A percentile compares a stretch with the other conserved stretches of the same genome.
These are phyloP conservation scores for Asarcornis scutulata DNA, from an alignment of 2,113 vertebrate genomes.

Conservation along the genomic window DNA sequence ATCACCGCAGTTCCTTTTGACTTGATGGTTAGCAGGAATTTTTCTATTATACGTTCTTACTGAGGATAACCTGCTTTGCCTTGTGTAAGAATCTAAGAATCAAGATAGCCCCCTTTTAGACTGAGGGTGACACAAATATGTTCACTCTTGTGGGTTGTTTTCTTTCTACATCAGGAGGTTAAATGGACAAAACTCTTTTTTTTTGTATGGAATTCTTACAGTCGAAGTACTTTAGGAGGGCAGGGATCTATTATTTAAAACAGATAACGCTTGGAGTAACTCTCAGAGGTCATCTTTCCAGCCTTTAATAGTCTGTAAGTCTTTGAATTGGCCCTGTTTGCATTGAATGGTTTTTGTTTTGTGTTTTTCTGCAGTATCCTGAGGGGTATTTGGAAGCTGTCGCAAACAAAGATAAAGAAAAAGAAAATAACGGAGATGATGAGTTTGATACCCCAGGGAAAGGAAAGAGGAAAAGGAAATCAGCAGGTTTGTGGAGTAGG, in stretches of 20 bases:
- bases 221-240: neutral
- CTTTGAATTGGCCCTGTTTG: neutral
- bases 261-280: neutral
- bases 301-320: neutral
- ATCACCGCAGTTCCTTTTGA: neutral
- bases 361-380: slow-evolving; percentile 84
- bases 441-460: slow-evolving; percentile 77
- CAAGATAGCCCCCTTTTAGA: too few relatives aligned
- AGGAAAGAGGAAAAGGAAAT: slow-evolving; percentile 90
- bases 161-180: neutral
- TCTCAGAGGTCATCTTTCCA: neutral
- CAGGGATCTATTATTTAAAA: neutral
- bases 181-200: neutral
- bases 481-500: slow-evolving; percentile 72
- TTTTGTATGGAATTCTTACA: neutral
- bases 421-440: slow-evolving; percentile 82
- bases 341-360: neutral
- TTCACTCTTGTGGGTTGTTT: neutral
- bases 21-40: neutral
- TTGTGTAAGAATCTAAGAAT: neutral
- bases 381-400: slow-evolving; percentile 92
- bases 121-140: rapidly evolving
- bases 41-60: rapidly evolving
- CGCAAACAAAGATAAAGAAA: slow-evolving; percentile 89
- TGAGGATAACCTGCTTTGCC: neutral